A percentile compares a stretch with the other conserved stretches of the same genome.
Conservation (phyloP, 2,113 vertebrate genomes). For the Siniperca chuatsi region DNA sequence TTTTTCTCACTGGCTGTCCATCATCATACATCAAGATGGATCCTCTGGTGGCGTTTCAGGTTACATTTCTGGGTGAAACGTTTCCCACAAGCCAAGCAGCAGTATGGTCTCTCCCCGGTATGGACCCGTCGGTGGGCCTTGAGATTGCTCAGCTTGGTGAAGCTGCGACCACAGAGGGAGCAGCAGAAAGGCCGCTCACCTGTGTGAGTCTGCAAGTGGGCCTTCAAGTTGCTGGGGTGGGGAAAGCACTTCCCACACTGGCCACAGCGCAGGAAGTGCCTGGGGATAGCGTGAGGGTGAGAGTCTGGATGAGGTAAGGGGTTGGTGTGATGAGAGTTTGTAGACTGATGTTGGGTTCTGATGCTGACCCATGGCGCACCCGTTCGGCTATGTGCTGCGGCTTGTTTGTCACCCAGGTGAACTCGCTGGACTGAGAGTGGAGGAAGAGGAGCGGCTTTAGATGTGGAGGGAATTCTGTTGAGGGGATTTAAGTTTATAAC, state of each 20-base stretch:
- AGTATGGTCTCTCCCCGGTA: slow-evolving; percentile 84
- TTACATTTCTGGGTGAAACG: slow-evolving; percentile 87
- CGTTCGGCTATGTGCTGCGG: slow-evolving; percentile 55
- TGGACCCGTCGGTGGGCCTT: slow-evolving; percentile 85
- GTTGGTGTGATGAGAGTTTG: slow-evolving; percentile 48
- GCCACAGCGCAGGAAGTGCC: slow-evolving; percentile 75
- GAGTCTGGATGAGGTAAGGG: slow-evolving; percentile 40
- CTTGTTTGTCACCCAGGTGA: slow-evolving; percentile 60
- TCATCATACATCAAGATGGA: slow-evolving; percentile 77
- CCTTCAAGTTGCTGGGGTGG: slow-evolving; percentile 83
- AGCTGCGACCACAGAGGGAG: slow-evolving; percentile 84
- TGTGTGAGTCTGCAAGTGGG: slow-evolving; percentile 81
- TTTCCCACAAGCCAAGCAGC: slow-evolving; percentile 86
- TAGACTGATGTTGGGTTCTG: slow-evolving; percentile 64
- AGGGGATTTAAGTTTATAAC: slow-evolving; percentile 42
- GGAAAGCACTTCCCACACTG: slow-evolving; percentile 85
- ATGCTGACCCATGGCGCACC: slow-evolving; percentile 50
- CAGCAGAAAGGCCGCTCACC: slow-evolving; percentile 86
- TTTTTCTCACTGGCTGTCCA: background rate
- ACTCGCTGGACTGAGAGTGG: slow-evolving; percentile 54
- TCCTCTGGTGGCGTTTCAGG: slow-evolving; percentile 85
- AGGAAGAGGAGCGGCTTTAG: slow-evolving; percentile 59
- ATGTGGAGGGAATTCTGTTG: slow-evolving; percentile 68
- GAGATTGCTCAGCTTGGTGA: slow-evolving; percentile 86
- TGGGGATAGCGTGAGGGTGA: slow-evolving; percentile 44